A percentile compares a stretch with the other conserved stretches of the same genome.
These are phyloP conservation scores for Ficedula albicollis DNA, from an alignment of 2,797 vertebrate species.

Conservation along the genomic window DNA sequence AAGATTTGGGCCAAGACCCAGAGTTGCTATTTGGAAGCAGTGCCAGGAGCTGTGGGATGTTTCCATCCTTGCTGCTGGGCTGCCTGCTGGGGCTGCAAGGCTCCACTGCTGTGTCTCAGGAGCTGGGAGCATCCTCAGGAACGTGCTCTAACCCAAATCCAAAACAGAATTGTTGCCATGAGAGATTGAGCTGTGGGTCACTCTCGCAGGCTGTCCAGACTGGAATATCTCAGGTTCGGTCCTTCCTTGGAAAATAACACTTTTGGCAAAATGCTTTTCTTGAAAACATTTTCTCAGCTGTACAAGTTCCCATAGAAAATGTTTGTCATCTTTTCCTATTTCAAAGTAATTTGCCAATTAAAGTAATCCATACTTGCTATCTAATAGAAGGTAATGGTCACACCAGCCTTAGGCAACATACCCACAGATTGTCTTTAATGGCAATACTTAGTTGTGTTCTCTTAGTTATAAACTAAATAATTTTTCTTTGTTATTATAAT, in stretches of 20 bases:
- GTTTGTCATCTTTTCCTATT: not conserved
- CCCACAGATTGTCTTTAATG: not conserved
- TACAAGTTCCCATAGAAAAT: not conserved
- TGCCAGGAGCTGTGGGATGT: not conserved
- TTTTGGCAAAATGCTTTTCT: not conserved
- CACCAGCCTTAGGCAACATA: not conserved
- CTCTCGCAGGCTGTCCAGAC: not conserved
- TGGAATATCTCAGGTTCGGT: not conserved
- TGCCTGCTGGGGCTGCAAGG: not conserved
- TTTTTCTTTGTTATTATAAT: slow-evolving; percentile 26
- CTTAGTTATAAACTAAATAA: not conserved
- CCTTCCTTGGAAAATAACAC: not conserved
- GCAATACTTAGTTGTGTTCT: not conserved
- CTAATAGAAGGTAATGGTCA: not conserved
- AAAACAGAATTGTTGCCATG: not conserved
- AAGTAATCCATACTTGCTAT: not conserved
- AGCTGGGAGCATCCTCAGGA: not conserved
- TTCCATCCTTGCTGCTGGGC: not conserved
- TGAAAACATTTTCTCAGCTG: not conserved
- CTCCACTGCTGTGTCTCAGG: accelerated
- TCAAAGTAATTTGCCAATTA: not conserved
- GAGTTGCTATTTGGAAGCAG: not conserved
- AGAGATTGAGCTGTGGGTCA: not conserved
- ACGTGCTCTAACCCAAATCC: not conserved
- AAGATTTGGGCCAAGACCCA: not conserved